Conservation (phyloP, 2,113 vertebrate genomes). For the cattle (Bos taurus) region DNA sequence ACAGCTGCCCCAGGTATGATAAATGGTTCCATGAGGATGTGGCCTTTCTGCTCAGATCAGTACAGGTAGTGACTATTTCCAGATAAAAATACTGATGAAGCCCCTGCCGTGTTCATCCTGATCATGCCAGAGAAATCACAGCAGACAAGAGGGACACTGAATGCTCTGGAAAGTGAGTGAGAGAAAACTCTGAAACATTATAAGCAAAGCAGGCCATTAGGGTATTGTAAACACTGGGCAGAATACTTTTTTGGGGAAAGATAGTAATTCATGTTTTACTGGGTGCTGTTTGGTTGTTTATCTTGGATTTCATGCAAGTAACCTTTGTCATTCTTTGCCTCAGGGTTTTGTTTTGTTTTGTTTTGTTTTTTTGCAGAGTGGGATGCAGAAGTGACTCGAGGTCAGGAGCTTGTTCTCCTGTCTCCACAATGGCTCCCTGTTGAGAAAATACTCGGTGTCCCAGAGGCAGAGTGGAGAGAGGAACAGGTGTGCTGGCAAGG, state of each 20-base stretch:
- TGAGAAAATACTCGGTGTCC: neutral
- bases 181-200: neutral
- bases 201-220: neutral
- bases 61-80: neutral
- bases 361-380: neutral
- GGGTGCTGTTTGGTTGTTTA: neutral
- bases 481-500: neutral
- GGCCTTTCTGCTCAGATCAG: neutral
- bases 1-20: neutral
- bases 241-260: too few relatives aligned
- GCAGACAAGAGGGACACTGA: neutral
- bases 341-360: neutral
- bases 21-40: accelerated
- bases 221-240: neutral
- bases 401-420: neutral
- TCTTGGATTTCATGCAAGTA: neutral
- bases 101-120: neutral
- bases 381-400: neutral
- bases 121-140: neutral
- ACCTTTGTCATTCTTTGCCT: neutral
- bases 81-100: neutral
- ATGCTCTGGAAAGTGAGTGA: neutral
- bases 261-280: neutral
- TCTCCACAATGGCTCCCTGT: neutral
- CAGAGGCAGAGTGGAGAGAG: neutral